phyloP scores from a whole-genome alignment of 92 coral and sea anemone species.

The Porites rus region DNA sequence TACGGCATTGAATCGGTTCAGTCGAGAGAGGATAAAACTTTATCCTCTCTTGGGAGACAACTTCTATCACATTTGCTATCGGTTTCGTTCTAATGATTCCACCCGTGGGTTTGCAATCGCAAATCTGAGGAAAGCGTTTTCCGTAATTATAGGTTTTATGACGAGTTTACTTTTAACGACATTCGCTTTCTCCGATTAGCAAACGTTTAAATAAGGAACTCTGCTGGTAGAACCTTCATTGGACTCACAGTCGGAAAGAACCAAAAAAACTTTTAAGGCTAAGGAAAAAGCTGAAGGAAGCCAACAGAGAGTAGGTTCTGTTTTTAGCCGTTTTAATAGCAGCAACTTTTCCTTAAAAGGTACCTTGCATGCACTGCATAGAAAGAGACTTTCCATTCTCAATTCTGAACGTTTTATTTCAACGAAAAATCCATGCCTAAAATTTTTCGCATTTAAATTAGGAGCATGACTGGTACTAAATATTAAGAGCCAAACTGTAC shows the following conservation, averaged over 20 bases:
- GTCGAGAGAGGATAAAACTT: too few relatives aligned
- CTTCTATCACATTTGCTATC: background rate
- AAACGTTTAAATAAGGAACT: constrained; percentile 8
- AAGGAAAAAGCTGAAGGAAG: background rate
- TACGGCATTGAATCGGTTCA: background rate
- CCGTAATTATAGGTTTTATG: background rate
- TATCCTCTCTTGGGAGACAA: background rate
- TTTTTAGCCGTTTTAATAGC: background rate
- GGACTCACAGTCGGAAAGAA: background rate
- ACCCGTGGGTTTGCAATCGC: background rate
- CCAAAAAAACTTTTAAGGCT: background rate
- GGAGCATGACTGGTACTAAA: too few relatives aligned
- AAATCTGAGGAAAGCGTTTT: background rate
- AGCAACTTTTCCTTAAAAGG: too few relatives aligned
- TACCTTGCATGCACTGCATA: too few relatives aligned
- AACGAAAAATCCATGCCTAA: too few relatives aligned
- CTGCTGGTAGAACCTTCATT: background rate
- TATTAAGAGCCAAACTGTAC: too few relatives aligned
- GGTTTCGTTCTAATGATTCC: background rate
- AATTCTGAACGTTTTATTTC: too few relatives aligned
- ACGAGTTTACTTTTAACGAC: background rate
- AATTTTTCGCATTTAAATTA: too few relatives aligned
- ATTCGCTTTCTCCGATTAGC: background rate
- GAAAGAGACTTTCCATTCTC: too few relatives aligned
- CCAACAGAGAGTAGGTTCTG: background rate